A percentile compares a stretch with the other conserved stretches of the same genome.
These are phyloP conservation scores for Drosophila carrolli DNA, from an alignment of 1,140 invertebrate species.

Conservation along the genomic window DNA sequence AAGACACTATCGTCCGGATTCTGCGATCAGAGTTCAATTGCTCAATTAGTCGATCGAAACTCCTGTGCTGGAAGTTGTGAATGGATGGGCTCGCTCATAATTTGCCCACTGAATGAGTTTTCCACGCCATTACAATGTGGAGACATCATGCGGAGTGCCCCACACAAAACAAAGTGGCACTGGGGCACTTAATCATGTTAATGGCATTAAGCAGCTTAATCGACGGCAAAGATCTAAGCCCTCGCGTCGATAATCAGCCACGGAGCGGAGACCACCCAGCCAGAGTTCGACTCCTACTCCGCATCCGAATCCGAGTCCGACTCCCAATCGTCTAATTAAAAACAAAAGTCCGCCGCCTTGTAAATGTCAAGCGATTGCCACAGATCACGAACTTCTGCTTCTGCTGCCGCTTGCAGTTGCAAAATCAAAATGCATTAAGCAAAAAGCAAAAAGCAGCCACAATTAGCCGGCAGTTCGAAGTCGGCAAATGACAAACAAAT, in stretches of 20 bases:
- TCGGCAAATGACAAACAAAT: slow-evolving; percentile 52
- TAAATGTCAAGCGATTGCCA: slow-evolving; percentile 75
- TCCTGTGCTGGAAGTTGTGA: slow-evolving; percentile 61
- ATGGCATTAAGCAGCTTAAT: slow-evolving; percentile 82
- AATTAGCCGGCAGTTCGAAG: slow-evolving; percentile 26
- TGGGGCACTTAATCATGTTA: slow-evolving; percentile 77
- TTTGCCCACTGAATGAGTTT: slow-evolving; percentile 26
- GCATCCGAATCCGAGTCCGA: slow-evolving; percentile 15
- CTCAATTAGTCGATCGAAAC: slow-evolving; percentile 69
- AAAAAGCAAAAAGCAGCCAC: slow-evolving; percentile 58
- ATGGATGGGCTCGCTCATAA: slow-evolving; percentile 29
- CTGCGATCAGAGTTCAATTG: slow-evolving; percentile 77
- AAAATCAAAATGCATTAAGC: slow-evolving; percentile 79
- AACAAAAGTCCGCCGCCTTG: slow-evolving; percentile 77
- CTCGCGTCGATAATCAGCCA: slow-evolving; percentile 74
- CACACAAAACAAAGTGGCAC: background rate
- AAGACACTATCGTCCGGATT: slow-evolving; percentile 43
- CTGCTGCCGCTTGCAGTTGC: slow-evolving; percentile 43
- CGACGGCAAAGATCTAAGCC: slow-evolving; percentile 79
- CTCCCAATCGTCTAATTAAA: slow-evolving; percentile 65
- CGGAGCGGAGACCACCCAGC: slow-evolving; percentile 63
- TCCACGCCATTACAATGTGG: slow-evolving; percentile 28
- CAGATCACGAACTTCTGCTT: slow-evolving; percentile 69
- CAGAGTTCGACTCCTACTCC: slow-evolving; percentile 16
- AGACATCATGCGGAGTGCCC: slow-evolving; percentile 22